A percentile compares a stretch with the other conserved stretches of the same genome.
Evolutionary conservation across 2,113 vertebrate genomes (phyloP).

Genomic region (Eonycteris spelaea): DNA sequence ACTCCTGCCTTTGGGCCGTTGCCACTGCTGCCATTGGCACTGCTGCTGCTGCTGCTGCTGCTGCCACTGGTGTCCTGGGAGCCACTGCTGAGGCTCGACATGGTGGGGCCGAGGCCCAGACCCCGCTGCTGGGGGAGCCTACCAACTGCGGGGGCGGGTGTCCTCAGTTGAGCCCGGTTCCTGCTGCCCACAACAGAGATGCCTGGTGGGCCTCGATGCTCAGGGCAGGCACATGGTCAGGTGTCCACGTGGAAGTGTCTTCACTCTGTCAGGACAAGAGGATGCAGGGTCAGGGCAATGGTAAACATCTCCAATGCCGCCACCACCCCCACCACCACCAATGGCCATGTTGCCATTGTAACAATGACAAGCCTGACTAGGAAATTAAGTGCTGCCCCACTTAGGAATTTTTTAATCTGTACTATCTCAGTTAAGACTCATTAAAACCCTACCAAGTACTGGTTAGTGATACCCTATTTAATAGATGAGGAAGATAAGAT

Average conservation of each 20-base stretch:
- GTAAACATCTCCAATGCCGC: background rate
- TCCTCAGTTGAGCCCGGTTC: background rate
- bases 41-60: conserved; percentile 51
- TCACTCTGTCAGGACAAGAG: conserved; percentile 61
- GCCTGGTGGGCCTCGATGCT: conserved; percentile 7
- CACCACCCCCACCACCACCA: background rate
- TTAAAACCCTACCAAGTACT: background rate
- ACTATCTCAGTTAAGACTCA: background rate
- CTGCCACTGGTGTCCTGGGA: conserved; percentile 86
- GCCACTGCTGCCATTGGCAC: background rate
- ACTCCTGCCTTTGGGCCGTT: conserved; percentile 83
- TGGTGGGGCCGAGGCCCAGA: conserved; percentile 83
- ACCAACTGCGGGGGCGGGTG: conserved; percentile 2
- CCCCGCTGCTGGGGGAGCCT: conserved; percentile 38
- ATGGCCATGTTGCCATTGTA: background rate
- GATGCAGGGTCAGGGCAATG: conserved; percentile 16
- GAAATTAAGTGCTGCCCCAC: background rate
- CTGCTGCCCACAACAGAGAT: conserved; percentile 28
- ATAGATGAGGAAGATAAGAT: background rate
- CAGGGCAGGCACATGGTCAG: conserved; percentile 69
- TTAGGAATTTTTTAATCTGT: background rate
- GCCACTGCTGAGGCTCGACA: conserved; percentile 89
- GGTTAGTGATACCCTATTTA: background rate
- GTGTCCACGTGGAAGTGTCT: conserved; percentile 44
- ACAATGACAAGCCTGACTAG: background rate